These are phyloP conservation scores for Pogonognathellus flavescens DNA, from an alignment of 1,140 invertebrate species.

Conservation along the genomic window DNA sequence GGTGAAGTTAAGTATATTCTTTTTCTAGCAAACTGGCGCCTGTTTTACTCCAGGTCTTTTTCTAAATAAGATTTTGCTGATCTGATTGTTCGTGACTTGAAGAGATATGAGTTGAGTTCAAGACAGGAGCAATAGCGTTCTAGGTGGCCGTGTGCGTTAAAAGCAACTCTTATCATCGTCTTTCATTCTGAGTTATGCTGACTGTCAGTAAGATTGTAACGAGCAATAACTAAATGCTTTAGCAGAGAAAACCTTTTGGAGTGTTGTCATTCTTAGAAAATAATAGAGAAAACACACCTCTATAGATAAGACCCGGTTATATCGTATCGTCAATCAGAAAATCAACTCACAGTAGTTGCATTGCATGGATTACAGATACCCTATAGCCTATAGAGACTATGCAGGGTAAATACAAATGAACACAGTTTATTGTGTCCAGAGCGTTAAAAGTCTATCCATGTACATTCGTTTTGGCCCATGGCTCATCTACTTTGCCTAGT, in stretches of 20 bases:
- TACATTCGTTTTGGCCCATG: neutral
- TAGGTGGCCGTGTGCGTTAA: constrained; percentile 21
- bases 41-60: neutral
- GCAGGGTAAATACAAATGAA: too few relatives aligned
- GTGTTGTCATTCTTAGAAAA: neutral
- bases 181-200: constrained; percentile 23
- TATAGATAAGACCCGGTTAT: too few relatives aligned
- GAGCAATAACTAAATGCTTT: neutral
- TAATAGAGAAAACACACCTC: neutral
- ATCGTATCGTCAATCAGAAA: too few relatives aligned
- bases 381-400: too few relatives aligned
- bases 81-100: constrained; percentile 37
- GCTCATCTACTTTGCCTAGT: neutral
- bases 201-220: constrained; percentile 40
- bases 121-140: constrained; percentile 20
- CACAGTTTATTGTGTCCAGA: too few relatives aligned
- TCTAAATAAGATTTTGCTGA: neutral
- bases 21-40: neutral
- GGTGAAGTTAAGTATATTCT: neutral
- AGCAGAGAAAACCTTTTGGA: too few relatives aligned
- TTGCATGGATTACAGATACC: too few relatives aligned
- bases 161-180: constrained; percentile 1
- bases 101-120: constrained; percentile 1
- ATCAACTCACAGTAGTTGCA: neutral
- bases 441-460: neutral